phyloP scores from a whole-genome alignment of 2,113 vertebrate genomes.

The Sinocyclocheilus grahami region DNA sequence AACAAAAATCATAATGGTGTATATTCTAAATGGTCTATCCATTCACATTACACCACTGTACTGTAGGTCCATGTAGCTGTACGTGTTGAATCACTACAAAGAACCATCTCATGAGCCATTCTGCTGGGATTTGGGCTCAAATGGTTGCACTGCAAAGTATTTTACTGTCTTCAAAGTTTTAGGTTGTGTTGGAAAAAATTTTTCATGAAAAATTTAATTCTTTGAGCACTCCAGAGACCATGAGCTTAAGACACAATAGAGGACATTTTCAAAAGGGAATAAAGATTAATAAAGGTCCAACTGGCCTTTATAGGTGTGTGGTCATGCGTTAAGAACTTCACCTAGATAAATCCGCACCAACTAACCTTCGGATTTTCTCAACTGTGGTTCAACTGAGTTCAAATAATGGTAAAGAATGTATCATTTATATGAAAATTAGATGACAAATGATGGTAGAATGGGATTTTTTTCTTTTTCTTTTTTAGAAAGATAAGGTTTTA shows the following conservation, averaged over 20 bases:
- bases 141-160: constrained; percentile 46
- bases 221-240: constrained; percentile 49
- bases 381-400: neutral
- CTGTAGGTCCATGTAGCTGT: neutral
- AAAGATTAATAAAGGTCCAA: constrained; percentile 66
- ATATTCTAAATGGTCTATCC: neutral
- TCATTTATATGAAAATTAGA: neutral
- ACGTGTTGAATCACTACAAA: neutral
- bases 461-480: neutral
- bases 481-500: neutral
- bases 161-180: constrained; percentile 37
- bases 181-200: neutral
- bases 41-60: neutral
- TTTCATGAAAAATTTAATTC: neutral
- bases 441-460: neutral
- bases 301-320: constrained; percentile 67
- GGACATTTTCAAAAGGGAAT: constrained; percentile 66
- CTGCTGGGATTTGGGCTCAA: neutral
- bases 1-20: neutral
- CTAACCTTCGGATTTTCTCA: constrained; percentile 61
- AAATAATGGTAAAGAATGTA: neutral
- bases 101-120: neutral
- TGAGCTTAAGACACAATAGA: constrained; percentile 61
- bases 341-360: constrained; percentile 53
- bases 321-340: constrained; percentile 65